Base-by-base conservation (phyloP, 2,888 invertebrate genomes). In the Muschampia staudingeri region DNA sequence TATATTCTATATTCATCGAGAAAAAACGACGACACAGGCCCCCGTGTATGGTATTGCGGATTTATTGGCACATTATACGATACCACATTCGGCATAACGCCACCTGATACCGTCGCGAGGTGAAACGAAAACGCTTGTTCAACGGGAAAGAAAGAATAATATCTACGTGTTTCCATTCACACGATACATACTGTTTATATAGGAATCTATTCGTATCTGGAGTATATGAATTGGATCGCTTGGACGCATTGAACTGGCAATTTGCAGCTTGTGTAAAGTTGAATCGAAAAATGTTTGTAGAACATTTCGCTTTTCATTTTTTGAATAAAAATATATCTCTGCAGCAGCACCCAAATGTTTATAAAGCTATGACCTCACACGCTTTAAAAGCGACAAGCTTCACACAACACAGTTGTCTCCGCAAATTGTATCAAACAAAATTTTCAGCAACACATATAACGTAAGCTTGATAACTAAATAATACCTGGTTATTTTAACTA, bases 1-100 rank as follows among this genome's bases (percentile, higher is more conserved):
- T 25, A 83, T 83, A 84, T 86, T 82, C 69, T 75, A 56, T 56
- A 67, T 70, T 76, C 80, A 80, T 76, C 75, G 69, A 34, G 48
- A 80, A 75, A 79, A 80, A 80, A 75, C 67, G 48, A 75, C 52
- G 19, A 69, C 25, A 12, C 16, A 30, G 67, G 12, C 30, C 40
- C 37, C 56, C 69, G 8, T 76, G 61, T 52, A 52, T 48, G 48
- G 37, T 69, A 75, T 80, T 69, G 67, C 52, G 52, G 25, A 80
- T 80, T 80, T 80, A 80, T 80, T 80, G 75, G 73, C 80, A 56
- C 67, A 80, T 80, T 73, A 80, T 80, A 67, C 80, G 67, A 75
- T 37, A 69, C 67, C 73, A 14, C 77, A 67, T 79, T 79, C 79
- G 65, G 67, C 34, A 67, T 30, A 25, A 80, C 9, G 16, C 72